Percentiles rank a stretch among this genome's conserved stretches.
These are phyloP conservation scores for Mystacornis crossleyi DNA, from an alignment of 2,113 vertebrate genomes.

Conservation along the genomic window DNA sequence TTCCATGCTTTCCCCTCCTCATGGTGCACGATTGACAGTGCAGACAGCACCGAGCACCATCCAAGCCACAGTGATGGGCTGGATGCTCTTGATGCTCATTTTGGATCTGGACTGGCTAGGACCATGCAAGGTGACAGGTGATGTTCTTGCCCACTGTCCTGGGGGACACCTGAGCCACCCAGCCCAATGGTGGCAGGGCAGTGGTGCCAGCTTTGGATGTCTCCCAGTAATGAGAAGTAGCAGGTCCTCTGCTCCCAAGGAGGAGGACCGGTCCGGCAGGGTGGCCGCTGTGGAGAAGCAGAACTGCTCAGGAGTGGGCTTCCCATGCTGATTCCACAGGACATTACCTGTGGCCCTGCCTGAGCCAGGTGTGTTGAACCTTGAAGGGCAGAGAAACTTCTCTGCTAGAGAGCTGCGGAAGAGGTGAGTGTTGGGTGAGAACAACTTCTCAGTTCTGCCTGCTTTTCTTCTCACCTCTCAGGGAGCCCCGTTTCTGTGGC, in stretches of 20 bases:
- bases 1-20: background rate
- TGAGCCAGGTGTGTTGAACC: background rate
- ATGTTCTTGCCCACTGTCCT: rapidly evolving
- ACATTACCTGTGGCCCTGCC: background rate
- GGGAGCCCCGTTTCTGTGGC: background rate
- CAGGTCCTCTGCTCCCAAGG: background rate
- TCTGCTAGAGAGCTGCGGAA: background rate
- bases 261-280: background rate
- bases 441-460: background rate
- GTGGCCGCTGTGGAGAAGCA: background rate
- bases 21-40: background rate
- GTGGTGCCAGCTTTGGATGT: rapidly evolving
- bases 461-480: background rate
- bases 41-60: background rate
- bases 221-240: background rate
- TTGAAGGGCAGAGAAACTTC: background rate
- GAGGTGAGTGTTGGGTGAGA: background rate
- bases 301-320: background rate
- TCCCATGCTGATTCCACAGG: background rate
- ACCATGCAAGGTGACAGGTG: background rate
- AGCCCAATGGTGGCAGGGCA: rapidly evolving
- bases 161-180: background rate
- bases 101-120: background rate
- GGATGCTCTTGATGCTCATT: background rate
- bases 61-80: background rate